Conservation (phyloP, 2,113 vertebrate species). For the Toxotes jaculatrix region DNA sequence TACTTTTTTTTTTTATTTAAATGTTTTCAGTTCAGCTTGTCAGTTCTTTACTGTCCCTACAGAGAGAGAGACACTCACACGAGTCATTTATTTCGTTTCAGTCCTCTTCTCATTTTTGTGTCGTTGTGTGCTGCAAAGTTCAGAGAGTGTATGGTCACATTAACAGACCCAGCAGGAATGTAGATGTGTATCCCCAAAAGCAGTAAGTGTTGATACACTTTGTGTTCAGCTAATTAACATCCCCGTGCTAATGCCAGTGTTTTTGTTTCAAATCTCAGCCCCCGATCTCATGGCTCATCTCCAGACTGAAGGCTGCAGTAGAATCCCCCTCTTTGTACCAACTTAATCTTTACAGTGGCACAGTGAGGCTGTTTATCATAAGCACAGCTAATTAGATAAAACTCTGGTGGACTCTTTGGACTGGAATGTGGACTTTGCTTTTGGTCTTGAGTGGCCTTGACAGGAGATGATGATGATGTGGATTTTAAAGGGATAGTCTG, state of each 20-base stretch:
- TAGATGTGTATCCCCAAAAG: conserved; percentile 79
- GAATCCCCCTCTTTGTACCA: conserved; percentile 30
- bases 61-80: not conserved
- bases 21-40: too few species aligned
- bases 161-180: conserved; percentile 79
- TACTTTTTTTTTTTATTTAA: too few species aligned
- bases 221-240: conserved; percentile 77
- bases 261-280: conserved; percentile 33
- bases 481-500: conserved; percentile 34
- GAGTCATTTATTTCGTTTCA: not conserved
- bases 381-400: conserved; percentile 58
- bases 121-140: not conserved
- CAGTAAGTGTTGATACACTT: conserved; percentile 70
- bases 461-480: conserved; percentile 42
- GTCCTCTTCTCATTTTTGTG: not conserved
- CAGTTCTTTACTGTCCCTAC: not conserved
- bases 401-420: conserved; percentile 32
- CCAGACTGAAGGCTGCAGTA: conserved; percentile 22
- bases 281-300: conserved; percentile 39
- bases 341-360: conserved; percentile 40
- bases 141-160: conserved; percentile 30
- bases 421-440: conserved; percentile 37
- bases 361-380: conserved; percentile 52
- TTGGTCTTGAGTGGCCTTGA: conserved; percentile 35
- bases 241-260: conserved; percentile 54